Base-by-base conservation (phyloP, 1,140 invertebrate genomes). In the Telenomus remus region DNA sequence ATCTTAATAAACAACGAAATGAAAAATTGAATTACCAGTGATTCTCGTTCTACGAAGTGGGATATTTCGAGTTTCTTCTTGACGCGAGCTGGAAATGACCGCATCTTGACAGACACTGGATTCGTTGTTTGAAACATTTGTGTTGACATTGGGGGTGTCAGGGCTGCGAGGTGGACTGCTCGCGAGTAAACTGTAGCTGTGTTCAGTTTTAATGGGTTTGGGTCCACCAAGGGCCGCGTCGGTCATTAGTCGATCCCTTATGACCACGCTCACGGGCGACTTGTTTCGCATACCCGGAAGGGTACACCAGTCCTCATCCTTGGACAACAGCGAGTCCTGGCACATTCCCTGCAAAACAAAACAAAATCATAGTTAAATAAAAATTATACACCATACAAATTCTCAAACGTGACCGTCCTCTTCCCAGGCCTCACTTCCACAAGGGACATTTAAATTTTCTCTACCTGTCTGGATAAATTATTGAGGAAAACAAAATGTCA, bases 231-330 rank as follows among this genome's bases (percentile, higher is more conserved):
- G 89, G 11, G 94, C 92, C 0, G 95, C 95, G 81, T 97, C 96
- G 16, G 95, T 95, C 92, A 97, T 97, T 79, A 97, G 90, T 76
- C 94, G 91, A 86, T 97, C 96, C 83, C 96, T 94, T 1, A 97
- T 88, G 14, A 96, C 92, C 55, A 96, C 94, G 19, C 89, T 89
- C 14, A 81, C 34, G 0, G 81, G 78, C 9, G 80, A 81, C 70
- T 81, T 82, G n/a, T 83, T 79, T 15, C 79, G 68, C 0, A 75
- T 54, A 15, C 43, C 65, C 10, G 82, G 35, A 0, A 80, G 54
- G 10, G 53, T 80, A 43, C 79, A 75, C 86, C 87, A 88, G 47
- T 88, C 87, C 7, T 88, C 87, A 9, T 88, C 86, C 47, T 82
- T 85, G 11, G 71, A 55, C 80, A 85, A 70, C 12, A 83, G 35